A percentile compares a stretch with the other conserved stretches of the same genome.
These are phyloP conservation scores for Diglossa cyanea DNA, from an alignment of 2,797 vertebrate genomes.

Conservation along the genomic window DNA sequence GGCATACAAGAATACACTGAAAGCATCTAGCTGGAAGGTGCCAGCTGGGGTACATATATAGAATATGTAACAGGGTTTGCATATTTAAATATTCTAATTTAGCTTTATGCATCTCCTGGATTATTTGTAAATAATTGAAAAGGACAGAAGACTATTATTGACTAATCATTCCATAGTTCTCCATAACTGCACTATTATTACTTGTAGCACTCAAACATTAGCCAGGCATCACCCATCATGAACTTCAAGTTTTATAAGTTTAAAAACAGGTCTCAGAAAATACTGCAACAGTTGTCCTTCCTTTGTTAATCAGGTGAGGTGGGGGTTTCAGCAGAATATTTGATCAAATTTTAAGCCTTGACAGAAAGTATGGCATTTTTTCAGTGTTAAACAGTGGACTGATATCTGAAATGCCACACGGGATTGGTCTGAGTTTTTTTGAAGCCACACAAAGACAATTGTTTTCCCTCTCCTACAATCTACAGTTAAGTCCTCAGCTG, in stretches of 20 bases:
- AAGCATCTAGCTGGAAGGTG: background rate
- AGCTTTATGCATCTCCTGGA: background rate
- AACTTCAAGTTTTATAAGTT: background rate
- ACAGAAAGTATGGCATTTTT: background rate
- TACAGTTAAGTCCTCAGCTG: background rate
- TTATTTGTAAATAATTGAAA: slow-evolving; percentile 36
- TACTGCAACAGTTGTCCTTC: background rate
- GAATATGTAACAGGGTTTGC: background rate
- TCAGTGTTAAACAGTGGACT: background rate
- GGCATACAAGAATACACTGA: background rate
- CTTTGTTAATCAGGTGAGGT: background rate
- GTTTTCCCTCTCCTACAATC: background rate
- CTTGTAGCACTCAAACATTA: background rate
- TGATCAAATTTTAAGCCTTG: background rate
- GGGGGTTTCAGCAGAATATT: background rate
- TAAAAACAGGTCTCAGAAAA: background rate
- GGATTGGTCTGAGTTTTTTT: background rate
- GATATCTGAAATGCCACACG: background rate
- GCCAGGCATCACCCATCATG: background rate
- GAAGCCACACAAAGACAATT: background rate
- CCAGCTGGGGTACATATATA: background rate
- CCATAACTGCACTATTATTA: background rate
- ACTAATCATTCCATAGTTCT: background rate
- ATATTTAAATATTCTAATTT: slow-evolving; percentile 3
- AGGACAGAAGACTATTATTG: background rate